Base-by-base conservation (phyloP, 2,113 vertebrate species). In the Uropsilus gracilis region DNA sequence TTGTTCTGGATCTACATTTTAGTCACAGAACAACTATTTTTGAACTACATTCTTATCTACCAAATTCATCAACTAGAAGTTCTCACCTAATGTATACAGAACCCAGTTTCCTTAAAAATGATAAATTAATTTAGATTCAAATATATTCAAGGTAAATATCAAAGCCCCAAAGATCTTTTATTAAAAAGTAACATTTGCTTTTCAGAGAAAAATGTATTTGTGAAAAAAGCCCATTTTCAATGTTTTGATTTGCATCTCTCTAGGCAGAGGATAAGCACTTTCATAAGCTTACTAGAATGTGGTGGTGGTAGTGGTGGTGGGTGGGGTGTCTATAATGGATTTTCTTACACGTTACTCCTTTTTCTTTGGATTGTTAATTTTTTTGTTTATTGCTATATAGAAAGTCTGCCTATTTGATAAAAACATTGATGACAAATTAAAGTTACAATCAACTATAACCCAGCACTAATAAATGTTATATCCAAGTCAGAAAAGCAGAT, bases 61-160 rank as follows among this genome's bases (percentile, higher is more conserved):
- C 42, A 92, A 24, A 69, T 64, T 84, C 22, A 93, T 63, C 61
- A 78, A 1, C 50, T 73, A n/a, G 28, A 89, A 22, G 20, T 20
- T 66, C 34, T 14, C 34, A 94, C 42, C 2, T 32, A 55, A 72
- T 28, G 13, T 44, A 53, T 28, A 50, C 3, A 72, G 46, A 71
- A 50, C 34, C 18, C 20, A 82, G 3, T 18, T 50, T 73, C 8
- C 46, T 17, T 88, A 59, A 94, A 78, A 82, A 5, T 44, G 44
- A 37, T 39, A 80, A 53, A 63, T 77, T 75, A 42, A 55, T 78
- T 84, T 57, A 81, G 2, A 87, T 42, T 90, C 64, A 85, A 84
- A 66, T 12, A 73, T 30, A 89, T 44, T 64, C 32, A 59, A 92
- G 24, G 46, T 30, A 93, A 89, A 93, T 61, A 77, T 68, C 89